phyloP scores from a whole-genome alignment of 2,113 vertebrate species.

The Halichoerus grypus region DNA sequence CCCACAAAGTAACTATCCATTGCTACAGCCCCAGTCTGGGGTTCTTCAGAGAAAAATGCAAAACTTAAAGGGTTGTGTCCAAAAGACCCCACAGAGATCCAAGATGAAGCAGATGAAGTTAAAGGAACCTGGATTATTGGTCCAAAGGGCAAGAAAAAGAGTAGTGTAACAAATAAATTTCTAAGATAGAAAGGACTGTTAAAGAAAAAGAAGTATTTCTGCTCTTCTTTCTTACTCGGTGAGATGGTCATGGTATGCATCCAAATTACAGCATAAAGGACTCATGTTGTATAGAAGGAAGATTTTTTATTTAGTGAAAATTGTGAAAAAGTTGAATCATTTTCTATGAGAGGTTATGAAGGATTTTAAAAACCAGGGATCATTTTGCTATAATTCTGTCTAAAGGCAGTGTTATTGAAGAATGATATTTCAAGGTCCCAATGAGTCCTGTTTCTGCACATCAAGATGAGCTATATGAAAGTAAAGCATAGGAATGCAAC shows the following conservation, averaged over 20 bases:
- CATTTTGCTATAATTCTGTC: background rate
- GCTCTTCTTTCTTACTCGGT: background rate
- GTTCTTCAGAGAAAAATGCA: background rate
- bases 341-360: constrained; percentile 26
- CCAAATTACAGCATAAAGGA: constrained; percentile 6
- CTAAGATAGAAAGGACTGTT: background rate
- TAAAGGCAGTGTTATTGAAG: background rate
- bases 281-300: background rate
- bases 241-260: background rate
- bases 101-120: background rate
- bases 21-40: background rate
- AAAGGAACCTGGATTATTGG: background rate
- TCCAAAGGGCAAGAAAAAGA: background rate
- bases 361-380: background rate
- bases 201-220: constrained; percentile 29
- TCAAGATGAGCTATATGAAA: background rate
- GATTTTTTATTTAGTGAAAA: background rate
- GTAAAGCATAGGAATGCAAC: background rate
- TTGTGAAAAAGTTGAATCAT: background rate
- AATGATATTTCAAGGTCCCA: background rate
- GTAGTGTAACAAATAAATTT: background rate
- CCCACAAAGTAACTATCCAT: background rate
- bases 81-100: background rate
- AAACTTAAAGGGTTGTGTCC: background rate
- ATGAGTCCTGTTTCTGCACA: background rate